Percentiles rank a stretch among this genome's conserved stretches.
phyloP scores from a whole-genome alignment of 2,797 vertebrate genomes.

The Parauchenoglanis ngamensis region DNA sequence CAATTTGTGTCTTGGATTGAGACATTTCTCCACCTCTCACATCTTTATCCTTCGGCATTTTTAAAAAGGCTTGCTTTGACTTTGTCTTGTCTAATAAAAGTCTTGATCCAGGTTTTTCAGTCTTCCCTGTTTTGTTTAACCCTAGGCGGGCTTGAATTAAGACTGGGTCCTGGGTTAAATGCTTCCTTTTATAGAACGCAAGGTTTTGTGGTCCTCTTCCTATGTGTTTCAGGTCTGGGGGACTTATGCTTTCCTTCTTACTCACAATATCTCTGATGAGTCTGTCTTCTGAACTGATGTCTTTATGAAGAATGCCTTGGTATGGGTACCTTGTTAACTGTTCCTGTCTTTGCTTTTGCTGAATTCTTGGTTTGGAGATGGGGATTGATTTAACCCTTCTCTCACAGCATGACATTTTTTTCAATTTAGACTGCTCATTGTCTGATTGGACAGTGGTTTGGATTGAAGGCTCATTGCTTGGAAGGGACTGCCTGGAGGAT shows the following conservation, averaged over 20 bases:
- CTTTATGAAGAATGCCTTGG: slow-evolving; percentile 21
- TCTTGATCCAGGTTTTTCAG: slow-evolving; percentile 51
- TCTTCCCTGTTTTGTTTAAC: slow-evolving; percentile 60
- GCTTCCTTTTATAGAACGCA: slow-evolving; percentile 47
- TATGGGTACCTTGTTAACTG: background rate
- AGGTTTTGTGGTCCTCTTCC: slow-evolving; percentile 38
- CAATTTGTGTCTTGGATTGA: slow-evolving; percentile 33
- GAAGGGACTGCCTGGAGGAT: background rate
- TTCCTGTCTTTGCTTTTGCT: slow-evolving; percentile 31
- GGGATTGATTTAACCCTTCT: slow-evolving; percentile 62
- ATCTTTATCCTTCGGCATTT: slow-evolving; percentile 43
- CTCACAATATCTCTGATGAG: background rate
- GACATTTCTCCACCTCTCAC: slow-evolving; percentile 47
- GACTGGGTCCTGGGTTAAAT: slow-evolving; percentile 46
- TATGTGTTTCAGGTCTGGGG: slow-evolving; percentile 40
- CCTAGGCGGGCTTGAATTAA: slow-evolving; percentile 58
- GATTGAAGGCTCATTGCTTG: slow-evolving; percentile 16
- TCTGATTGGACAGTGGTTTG: slow-evolving; percentile 26
- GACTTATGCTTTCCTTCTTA: slow-evolving; percentile 35
- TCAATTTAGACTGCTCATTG: slow-evolving; percentile 50
- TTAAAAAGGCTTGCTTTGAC: slow-evolving; percentile 29
- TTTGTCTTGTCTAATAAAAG: slow-evolving; percentile 49
- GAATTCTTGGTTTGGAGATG: slow-evolving; percentile 61
- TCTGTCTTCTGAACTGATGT: slow-evolving; percentile 19
- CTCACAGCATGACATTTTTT: slow-evolving; percentile 61